These are phyloP conservation scores for Schlechtendalia chinensis DNA, from an alignment of 1,140 invertebrate genomes.

Conservation along the genomic window DNA sequence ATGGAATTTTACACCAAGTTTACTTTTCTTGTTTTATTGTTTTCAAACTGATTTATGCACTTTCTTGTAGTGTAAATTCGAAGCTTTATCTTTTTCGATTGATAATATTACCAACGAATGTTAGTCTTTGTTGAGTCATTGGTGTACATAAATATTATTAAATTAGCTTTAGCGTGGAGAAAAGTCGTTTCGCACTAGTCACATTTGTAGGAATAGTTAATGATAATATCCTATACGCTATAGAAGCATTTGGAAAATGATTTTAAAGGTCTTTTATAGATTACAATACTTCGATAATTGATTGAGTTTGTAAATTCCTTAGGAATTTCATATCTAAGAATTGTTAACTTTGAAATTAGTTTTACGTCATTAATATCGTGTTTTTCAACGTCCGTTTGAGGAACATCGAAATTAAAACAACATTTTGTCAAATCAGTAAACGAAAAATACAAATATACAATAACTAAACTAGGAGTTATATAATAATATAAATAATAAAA, in stretches of 20 bases:
- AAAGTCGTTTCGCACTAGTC: not conserved
- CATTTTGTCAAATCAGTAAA: not conserved
- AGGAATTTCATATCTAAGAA: not conserved
- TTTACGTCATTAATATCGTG: slow-evolving; percentile 1
- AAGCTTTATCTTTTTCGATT: not conserved
- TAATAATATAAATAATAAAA: too few species aligned
- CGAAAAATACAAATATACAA: too few species aligned
- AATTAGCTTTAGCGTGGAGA: not conserved
- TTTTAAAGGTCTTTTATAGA: slow-evolving; percentile 15
- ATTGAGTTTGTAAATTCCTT: not conserved
- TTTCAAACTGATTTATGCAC: too few species aligned
- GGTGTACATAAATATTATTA: slow-evolving; percentile 12
- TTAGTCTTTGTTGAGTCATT: not conserved
- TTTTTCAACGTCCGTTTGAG: not conserved
- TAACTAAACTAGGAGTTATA: too few species aligned
- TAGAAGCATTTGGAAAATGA: slow-evolving; percentile 7
- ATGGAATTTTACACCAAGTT: too few species aligned
- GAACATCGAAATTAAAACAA: not conserved
- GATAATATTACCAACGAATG: not conserved
- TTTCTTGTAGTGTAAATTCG: too few species aligned
- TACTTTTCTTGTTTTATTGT: too few species aligned
- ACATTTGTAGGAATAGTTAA: slow-evolving; percentile 3
- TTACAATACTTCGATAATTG: not conserved
- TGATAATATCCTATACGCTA: slow-evolving; percentile 1
- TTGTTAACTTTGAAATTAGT: not conserved